These are phyloP conservation scores for Emys orbicularis DNA, from an alignment of 2,797 vertebrate genomes.

Conservation along the genomic window DNA sequence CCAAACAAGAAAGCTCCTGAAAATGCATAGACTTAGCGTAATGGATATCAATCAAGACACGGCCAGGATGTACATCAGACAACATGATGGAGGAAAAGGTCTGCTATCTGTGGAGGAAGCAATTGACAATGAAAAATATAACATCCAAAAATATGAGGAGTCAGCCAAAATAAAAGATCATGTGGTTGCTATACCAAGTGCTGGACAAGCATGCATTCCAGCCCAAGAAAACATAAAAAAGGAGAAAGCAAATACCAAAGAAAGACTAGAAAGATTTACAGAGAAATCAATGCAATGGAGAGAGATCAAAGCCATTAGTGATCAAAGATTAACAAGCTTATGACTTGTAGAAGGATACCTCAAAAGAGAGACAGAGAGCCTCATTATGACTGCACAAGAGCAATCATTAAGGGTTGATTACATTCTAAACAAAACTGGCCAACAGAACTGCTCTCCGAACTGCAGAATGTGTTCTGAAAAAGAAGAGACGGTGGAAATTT, in stretches of 20 bases:
- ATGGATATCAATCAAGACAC: background rate
- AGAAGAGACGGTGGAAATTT: background rate
- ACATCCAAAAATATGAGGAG: background rate
- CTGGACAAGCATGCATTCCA: background rate
- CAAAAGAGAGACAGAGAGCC: background rate
- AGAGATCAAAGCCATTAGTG: background rate
- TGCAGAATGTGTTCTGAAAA: background rate
- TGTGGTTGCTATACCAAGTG: background rate
- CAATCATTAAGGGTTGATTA: background rate
- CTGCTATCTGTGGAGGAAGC: background rate
- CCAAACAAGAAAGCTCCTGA: background rate
- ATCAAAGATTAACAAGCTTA: background rate
- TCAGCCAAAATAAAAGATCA: background rate
- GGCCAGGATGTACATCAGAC: background rate
- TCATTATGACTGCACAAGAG: background rate
- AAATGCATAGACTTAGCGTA: background rate
- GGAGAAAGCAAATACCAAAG: background rate
- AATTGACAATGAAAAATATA: background rate
- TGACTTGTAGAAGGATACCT: background rate
- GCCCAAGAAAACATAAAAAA: background rate
- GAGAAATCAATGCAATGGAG: background rate
- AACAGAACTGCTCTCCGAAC: background rate
- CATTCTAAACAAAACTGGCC: background rate
- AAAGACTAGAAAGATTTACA: background rate
- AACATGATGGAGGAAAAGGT: background rate